Evolutionary conservation across 2,888 invertebrate genomes (phyloP).

Genomic region (Xanthorhoe spadicearia): DNA sequence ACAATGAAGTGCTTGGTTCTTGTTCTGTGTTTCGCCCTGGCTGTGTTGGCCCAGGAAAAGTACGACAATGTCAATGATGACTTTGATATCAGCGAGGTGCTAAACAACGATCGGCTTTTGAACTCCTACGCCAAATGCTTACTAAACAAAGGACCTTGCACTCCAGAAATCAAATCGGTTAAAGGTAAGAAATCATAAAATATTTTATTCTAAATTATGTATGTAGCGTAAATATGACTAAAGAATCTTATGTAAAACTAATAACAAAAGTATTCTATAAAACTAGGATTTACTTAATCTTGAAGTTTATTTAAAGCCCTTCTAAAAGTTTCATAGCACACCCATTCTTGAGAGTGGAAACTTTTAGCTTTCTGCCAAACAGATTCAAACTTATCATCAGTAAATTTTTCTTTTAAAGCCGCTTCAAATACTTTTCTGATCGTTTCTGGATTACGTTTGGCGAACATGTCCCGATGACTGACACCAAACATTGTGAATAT

Average conservation of each 20-base stretch:
- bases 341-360: conserved; percentile 67
- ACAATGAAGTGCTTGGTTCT: conserved; percentile 62
- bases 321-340: conserved; percentile 77
- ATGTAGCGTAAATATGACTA: not conserved
- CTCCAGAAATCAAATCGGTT: conserved; percentile 88
- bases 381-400: conserved; percentile 66
- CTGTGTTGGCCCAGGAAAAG: conserved; percentile 64
- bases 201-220: not conserved
- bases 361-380: conserved; percentile 72
- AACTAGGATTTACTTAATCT: not conserved
- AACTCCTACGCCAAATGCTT: conserved; percentile 88
- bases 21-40: conserved; percentile 54
- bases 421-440: conserved; percentile 70
- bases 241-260: not conserved
- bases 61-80: conserved; percentile 87
- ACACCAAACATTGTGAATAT: conserved; percentile 48
- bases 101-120: conserved; percentile 87
- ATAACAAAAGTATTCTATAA: not conserved
- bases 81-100: conserved; percentile 87
- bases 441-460: conserved; percentile 44
- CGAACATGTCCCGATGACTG: conserved; percentile 58
- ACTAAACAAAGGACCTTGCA: conserved; percentile 87
- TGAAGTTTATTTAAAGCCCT: conserved; percentile 39
- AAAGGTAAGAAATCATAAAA: conserved; percentile 83
- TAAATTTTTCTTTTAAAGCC: conserved; percentile 66